Conservation (phyloP, 2,113 vertebrate genomes). For the Centropus unirufus region DNA sequence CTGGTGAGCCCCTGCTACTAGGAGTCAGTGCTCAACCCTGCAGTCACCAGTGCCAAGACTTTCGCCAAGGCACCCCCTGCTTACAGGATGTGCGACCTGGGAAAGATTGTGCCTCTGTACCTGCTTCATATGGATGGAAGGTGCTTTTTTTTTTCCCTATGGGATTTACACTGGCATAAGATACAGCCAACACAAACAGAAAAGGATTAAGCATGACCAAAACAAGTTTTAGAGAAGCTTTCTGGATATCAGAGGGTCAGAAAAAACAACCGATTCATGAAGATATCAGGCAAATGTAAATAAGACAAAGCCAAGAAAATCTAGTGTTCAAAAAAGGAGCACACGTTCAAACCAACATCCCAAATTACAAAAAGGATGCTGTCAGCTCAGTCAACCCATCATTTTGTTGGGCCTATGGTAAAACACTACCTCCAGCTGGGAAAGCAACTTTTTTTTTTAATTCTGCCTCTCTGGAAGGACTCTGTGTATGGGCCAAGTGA, state of each 20-base stretch:
- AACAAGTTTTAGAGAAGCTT: neutral
- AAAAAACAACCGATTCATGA: neutral
- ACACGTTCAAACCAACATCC: neutral
- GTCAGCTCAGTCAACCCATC: neutral
- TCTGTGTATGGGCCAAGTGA: accelerated
- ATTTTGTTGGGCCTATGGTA: accelerated
- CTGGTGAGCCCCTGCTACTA: neutral
- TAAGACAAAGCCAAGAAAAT: neutral
- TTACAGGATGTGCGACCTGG: accelerated
- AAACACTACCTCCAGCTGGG: neutral
- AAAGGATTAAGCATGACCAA: neutral
- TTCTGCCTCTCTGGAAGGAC: neutral
- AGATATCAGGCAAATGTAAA: neutral
- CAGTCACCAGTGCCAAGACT: neutral
- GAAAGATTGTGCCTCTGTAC: accelerated
- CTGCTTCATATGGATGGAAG: neutral
- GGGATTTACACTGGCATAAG: neutral
- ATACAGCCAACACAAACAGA: neutral
- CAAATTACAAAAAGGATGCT: neutral
- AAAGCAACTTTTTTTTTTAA: neutral
- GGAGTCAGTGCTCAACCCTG: neutral
- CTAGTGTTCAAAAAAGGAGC: neutral
- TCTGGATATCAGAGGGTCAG: accelerated
- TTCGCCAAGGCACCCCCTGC: neutral
- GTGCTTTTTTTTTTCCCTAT: neutral